A percentile compares a stretch with the other conserved stretches of the same genome.
phyloP scores from a whole-genome alignment of 2,888 invertebrate species.

The Imbricaverruca yamaguchii region DNA sequence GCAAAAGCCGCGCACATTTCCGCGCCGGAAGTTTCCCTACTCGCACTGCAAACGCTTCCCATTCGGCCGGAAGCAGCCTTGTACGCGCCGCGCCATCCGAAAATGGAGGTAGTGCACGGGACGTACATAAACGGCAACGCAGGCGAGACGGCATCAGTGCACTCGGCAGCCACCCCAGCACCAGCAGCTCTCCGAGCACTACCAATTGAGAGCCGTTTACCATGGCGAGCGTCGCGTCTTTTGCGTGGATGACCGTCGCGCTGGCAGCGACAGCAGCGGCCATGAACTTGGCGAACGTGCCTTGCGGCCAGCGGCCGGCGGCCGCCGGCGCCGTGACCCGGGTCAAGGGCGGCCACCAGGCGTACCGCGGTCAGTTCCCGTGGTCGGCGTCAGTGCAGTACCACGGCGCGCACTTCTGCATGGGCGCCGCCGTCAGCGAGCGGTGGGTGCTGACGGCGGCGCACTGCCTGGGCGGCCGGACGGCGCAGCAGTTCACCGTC shows the following conservation, averaged over 20 bases:
- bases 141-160: not conserved
- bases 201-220: not conserved
- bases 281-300: not conserved
- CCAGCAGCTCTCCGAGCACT: not conserved
- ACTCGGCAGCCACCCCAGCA: no score
- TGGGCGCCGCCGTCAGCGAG: not conserved
- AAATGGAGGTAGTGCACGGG: not conserved
- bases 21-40: no score
- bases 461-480: constrained; percentile 67
- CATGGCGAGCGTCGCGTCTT: not conserved
- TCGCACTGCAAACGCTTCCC: not conserved
- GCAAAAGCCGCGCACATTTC: no score
- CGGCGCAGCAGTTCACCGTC: not conserved
- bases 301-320: not conserved
- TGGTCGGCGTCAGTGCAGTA: not conserved
- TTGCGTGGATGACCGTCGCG: not conserved
- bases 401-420: constrained; percentile 6
- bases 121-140: not conserved
- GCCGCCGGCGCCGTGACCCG: not conserved
- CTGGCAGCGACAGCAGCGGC: not conserved
- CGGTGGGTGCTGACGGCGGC: constrained; percentile 36
- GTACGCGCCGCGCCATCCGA: not conserved
- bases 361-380: constrained; percentile 5
- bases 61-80: not conserved
- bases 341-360: constrained; percentile 4